A percentile compares a stretch with the other conserved stretches of the same genome.
phyloP scores from a whole-genome alignment of 1,140 invertebrate species.

The Leptinotarsa texana region DNA sequence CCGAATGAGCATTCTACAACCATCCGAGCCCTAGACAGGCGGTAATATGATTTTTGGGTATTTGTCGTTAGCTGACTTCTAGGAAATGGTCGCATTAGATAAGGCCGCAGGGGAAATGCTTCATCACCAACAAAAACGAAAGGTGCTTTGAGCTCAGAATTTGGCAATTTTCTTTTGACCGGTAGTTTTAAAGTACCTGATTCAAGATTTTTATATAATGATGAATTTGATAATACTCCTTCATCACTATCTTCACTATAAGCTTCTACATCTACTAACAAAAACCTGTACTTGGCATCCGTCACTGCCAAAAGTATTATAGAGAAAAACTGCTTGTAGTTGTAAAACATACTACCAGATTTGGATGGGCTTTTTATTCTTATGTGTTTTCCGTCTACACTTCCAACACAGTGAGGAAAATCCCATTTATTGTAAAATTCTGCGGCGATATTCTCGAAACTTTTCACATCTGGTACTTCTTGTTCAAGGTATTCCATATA shows the following conservation, averaged over 20 bases:
- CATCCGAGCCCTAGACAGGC: too few relatives aligned
- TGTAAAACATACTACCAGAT: slow-evolving; percentile 24
- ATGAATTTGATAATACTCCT: slow-evolving; percentile 19
- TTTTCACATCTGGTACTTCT: slow-evolving; percentile 40
- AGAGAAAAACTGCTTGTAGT: slow-evolving; percentile 7
- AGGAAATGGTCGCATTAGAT: slow-evolving; percentile 43
- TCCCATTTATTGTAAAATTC: slow-evolving; percentile 6
- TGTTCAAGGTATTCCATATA: slow-evolving; percentile 43
- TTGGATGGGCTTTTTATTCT: slow-evolving; percentile 25
- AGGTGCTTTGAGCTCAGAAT: slow-evolving; percentile 21
- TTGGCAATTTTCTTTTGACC: slow-evolving; percentile 20
- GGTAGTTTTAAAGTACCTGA: slow-evolving; percentile 21
- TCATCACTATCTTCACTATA: slow-evolving; percentile 38
- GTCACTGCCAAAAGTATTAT: slow-evolving; percentile 27
- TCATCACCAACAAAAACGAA: slow-evolving; percentile 53
- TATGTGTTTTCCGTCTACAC: slow-evolving; percentile 25
- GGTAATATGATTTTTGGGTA: too few relatives aligned
- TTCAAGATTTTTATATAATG: slow-evolving; percentile 12
- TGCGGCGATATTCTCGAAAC: slow-evolving; percentile 40
- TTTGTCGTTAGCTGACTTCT: too few relatives aligned
- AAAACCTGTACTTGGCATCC: slow-evolving; percentile 34
- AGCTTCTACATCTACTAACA: background rate
- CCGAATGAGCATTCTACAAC: slow-evolving; percentile 38
- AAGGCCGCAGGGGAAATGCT: slow-evolving; percentile 53
- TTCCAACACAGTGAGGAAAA: too few relatives aligned